Evolutionary conservation across 2,797 vertebrate species (phyloP).

Genomic region (Mormyrops boulengeri): DNA sequence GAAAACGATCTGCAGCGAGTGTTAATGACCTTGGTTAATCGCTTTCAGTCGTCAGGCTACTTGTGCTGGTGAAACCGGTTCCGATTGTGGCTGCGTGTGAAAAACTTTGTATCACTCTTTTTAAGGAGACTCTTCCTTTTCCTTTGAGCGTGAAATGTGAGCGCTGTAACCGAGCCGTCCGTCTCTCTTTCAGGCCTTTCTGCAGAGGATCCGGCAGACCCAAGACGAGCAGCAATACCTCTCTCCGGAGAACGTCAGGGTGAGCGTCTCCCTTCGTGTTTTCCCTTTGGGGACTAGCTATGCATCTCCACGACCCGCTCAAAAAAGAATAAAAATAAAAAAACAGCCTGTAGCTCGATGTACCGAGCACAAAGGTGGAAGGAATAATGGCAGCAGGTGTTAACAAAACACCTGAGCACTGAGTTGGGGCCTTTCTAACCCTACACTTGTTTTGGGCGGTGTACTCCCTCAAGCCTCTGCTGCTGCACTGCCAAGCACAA

Average conservation of each 20-base stretch:
- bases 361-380: neutral
- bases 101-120: neutral
- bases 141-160: neutral
- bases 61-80: neutral
- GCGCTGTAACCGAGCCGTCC: neutral
- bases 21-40: neutral
- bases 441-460: neutral
- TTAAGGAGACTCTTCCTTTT: neutral
- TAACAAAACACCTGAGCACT: neutral
- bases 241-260: conserved; percentile 92
- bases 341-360: neutral
- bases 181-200: conserved; percentile 71
- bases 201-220: conserved; percentile 85
- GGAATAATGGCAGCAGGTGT: neutral
- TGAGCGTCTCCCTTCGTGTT: conserved; percentile 36
- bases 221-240: conserved; percentile 85
- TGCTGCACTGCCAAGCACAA: neutral
- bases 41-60: neutral
- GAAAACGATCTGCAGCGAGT: neutral
- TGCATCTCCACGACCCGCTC: neutral
- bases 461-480: neutral
- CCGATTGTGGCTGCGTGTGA: neutral
- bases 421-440: neutral
- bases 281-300: neutral
- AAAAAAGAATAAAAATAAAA: neutral